Conservation (phyloP, 2,797 vertebrate species). For the Sebastes oblongus region DNA sequence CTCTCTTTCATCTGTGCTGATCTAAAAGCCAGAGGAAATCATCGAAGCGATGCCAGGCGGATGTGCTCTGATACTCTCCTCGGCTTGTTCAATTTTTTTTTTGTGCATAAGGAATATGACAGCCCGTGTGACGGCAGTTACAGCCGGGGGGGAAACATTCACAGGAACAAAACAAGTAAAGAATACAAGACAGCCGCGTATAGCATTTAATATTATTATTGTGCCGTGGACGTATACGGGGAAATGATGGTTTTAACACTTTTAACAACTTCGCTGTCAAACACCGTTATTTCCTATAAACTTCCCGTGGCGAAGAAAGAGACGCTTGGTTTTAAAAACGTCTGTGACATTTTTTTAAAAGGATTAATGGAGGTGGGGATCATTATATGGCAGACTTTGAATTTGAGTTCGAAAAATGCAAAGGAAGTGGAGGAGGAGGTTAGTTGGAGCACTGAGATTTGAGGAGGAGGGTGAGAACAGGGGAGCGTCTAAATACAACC, state of each 20-base stretch:
- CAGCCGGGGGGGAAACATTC: neutral
- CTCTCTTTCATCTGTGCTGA: conserved; percentile 47
- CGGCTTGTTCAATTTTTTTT: neutral
- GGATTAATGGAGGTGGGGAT: conserved; percentile 1
- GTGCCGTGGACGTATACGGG: neutral
- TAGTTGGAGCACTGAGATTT: neutral
- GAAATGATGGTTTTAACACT: neutral
- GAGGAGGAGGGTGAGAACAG: neutral
- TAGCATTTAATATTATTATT: neutral
- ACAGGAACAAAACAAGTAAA: neutral
- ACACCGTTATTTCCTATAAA: neutral
- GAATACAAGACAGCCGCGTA: neutral
- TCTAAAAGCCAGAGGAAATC: conserved; percentile 42
- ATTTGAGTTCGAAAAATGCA: neutral
- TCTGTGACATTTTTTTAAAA: conserved; percentile 1
- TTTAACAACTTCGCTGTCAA: neutral
- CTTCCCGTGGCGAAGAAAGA: neutral
- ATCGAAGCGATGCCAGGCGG: conserved; percentile 23
- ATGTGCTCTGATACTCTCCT: conserved; percentile 32
- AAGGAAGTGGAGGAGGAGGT: neutral
- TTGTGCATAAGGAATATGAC: neutral
- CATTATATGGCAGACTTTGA: conserved; percentile 2
- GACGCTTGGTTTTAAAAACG: neutral
- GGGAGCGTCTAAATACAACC: neutral
- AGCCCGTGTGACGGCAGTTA: neutral